Evolutionary conservation across 2,888 invertebrate genomes (phyloP), one percentile per base, ranked within the genome.

Genomic region (Tineola bisselliella): DNA sequence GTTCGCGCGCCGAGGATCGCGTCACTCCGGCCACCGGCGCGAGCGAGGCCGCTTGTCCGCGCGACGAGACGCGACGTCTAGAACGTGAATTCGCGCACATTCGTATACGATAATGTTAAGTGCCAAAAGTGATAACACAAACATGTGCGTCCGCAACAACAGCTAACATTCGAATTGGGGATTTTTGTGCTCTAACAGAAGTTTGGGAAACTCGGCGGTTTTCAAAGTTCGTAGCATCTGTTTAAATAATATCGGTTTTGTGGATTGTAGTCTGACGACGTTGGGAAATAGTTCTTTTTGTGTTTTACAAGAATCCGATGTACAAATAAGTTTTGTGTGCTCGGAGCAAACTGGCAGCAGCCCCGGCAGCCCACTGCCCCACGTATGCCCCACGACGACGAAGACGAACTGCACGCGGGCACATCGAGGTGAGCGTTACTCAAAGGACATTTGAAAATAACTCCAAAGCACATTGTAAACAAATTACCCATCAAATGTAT

Each of bases 241-340:
- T 79, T 73, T 75, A 81, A 81, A 81, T 74, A 81, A 70, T 71
- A 70, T 69, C 75, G 73, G 76, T 75, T 74, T 79, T 79, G 81
- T 76, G 80, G 81, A 81, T 80, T 74, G 75, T 75, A 72, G 77
- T 79, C 76, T 77, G 72, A 79, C 48, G 48, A 48, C 69, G 67
- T 72, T 74, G 68, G 70, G 68, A 66, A 69, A 48, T 48, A 70
- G 69, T 75, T 78, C 76, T 78, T 48, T 79, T 75, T 76, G 79
- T 79, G 78, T 73, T 75, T 71, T 25, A 25, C 25, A 78, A 80
- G 80, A 79, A 81, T 82, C 81, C 76, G 76, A 79, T 78, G 73
- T 76, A 78, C 79, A 79, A 48, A 48, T 48, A 48, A 48, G 48
- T 17, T 17, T 48, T 48, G 48, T 48, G 48, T 48, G 48, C 5